Evolutionary conservation across 2,113 vertebrate genomes (phyloP).

Genomic region (Plotosus lineatus): DNA sequence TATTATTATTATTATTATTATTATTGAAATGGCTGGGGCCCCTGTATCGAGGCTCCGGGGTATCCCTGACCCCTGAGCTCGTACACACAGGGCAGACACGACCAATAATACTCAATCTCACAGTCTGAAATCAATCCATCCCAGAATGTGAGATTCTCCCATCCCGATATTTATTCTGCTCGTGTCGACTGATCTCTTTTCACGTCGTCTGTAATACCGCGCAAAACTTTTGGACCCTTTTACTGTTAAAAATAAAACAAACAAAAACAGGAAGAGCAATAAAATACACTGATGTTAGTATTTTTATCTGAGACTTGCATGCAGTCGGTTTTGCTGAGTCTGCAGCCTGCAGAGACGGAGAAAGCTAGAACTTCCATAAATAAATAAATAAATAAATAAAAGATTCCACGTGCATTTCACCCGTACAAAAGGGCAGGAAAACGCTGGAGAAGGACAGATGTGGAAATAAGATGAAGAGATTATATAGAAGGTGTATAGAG

Average conservation of each 20-base stretch:
- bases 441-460: slow-evolving; percentile 10
- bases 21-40: too few species aligned
- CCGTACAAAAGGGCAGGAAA: not conserved
- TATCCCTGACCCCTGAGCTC: too few species aligned
- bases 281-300: slow-evolving; percentile 6
- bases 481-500: slow-evolving; percentile 48
- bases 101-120: too few species aligned
- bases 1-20: too few species aligned
- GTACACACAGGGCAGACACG: too few species aligned
- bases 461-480: slow-evolving; percentile 36
- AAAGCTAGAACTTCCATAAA: not conserved
- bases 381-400: not conserved
- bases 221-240: not conserved
- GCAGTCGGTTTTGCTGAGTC: slow-evolving; percentile 14
- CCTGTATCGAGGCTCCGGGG: too few species aligned
- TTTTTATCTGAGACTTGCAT: not conserved
- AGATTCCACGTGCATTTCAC: not conserved
- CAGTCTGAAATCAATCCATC: not conserved
- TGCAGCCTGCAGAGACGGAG: slow-evolving; percentile 36
- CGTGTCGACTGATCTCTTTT: not conserved
- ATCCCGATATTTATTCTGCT: not conserved
- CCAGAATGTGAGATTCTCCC: not conserved
- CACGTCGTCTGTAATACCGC: not conserved
- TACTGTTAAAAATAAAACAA: not conserved
- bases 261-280: not conserved